Conservation (phyloP, 2,888 invertebrate species). For the Oeneis ivallda region DNA sequence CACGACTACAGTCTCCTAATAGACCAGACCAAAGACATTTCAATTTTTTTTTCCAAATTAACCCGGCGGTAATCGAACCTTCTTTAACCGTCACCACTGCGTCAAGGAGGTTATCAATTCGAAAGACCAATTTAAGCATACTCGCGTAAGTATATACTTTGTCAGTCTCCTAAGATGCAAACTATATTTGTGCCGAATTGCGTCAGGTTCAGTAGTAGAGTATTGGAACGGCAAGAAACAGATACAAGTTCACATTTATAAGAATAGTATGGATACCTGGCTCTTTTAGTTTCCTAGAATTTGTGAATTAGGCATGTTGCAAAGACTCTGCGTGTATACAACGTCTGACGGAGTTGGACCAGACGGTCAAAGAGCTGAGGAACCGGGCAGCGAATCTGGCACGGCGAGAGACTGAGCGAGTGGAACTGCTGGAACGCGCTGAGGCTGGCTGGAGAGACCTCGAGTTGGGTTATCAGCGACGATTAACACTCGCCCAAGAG, state of each 20-base stretch:
- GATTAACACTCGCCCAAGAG: slow-evolving; percentile 55
- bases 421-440: slow-evolving; percentile 64
- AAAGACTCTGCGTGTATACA: slow-evolving; percentile 53
- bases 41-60: no score
- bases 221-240: not conserved
- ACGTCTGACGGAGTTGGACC: slow-evolving; percentile 53
- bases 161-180: not conserved
- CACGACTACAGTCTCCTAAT: no score
- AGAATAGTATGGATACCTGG: not conserved
- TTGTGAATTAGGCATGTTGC: slow-evolving; percentile 57
- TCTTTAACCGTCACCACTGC: no score
- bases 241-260: no score
- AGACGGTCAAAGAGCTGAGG: slow-evolving; percentile 52
- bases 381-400: slow-evolving; percentile 56
- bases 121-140: not conserved
- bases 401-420: slow-evolving; percentile 61
- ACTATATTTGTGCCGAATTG: not conserved
- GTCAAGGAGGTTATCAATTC: no score
- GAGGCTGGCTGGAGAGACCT: slow-evolving; percentile 71
- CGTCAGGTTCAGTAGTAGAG: not conserved
- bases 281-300: not conserved
- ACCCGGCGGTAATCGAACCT: no score
- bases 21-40: no score
- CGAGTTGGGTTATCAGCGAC: slow-evolving; percentile 62
- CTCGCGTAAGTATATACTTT: no score